Evolutionary conservation across 2,888 invertebrate species (phyloP).

Genomic region (Lochmaea crataegi): DNA sequence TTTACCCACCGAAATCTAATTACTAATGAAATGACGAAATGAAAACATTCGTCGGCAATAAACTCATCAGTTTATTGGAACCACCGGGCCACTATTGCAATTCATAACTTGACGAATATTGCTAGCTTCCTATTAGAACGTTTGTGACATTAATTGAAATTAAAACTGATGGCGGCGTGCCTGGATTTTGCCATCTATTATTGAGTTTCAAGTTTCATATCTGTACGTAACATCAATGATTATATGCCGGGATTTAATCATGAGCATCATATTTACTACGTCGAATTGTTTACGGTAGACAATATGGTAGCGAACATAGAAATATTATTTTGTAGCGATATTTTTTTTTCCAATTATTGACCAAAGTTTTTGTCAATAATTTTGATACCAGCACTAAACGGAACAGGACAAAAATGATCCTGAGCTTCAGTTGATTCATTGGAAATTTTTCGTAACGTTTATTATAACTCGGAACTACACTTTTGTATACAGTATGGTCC

Average conservation of each 20-base stretch:
- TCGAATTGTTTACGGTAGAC: background rate
- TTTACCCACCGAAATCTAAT: background rate
- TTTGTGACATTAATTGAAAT: constrained; percentile 49
- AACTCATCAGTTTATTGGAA: background rate
- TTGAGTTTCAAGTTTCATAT: constrained; percentile 17
- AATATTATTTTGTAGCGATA: background rate
- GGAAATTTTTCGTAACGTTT: too few species aligned
- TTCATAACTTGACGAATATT: constrained; percentile 44
- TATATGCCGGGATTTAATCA: constrained; percentile 23
- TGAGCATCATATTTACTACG: background rate
- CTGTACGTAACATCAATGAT: constrained; percentile 12
- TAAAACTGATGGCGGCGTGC: constrained; percentile 42
- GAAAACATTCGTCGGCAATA: background rate
- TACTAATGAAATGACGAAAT: background rate
- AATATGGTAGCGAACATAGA: background rate
- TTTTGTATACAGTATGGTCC: too few species aligned
- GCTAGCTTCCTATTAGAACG: constrained; percentile 48
- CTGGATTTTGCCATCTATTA: constrained; percentile 23
- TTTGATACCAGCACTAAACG: too few species aligned
- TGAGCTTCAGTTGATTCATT: too few species aligned
- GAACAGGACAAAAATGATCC: too few species aligned
- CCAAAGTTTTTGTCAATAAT: too few species aligned
- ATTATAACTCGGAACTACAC: too few species aligned
- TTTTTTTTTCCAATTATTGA: too few species aligned
- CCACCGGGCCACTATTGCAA: constrained; percentile 28